Conservation (phyloP, 2,113 vertebrate genomes). For the Barnardius zonarius region DNA sequence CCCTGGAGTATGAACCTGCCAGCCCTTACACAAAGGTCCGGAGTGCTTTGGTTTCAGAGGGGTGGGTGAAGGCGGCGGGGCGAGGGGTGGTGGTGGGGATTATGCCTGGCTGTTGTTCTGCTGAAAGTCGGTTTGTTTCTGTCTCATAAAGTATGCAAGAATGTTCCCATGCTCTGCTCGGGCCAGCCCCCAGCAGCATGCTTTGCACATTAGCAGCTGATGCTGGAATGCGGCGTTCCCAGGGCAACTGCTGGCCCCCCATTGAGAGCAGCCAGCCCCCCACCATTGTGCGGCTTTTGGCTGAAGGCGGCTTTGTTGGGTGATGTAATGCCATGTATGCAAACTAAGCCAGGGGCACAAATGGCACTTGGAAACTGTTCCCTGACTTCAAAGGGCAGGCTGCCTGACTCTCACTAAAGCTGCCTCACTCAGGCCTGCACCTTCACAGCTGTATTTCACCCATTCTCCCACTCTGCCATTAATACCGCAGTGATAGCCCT, state of each 20-base stretch:
- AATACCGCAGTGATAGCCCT: fast-evolving
- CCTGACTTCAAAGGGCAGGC: constrained; percentile 38
- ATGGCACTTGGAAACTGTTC: constrained; percentile 65
- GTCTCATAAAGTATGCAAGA: constrained; percentile 70
- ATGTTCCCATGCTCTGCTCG: constrained; percentile 68
- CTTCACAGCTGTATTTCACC: background rate
- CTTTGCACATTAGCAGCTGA: constrained; percentile 70
- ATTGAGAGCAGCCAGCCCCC: constrained; percentile 54
- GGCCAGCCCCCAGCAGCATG: constrained; percentile 60
- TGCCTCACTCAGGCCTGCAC: background rate
- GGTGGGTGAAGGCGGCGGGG: background rate
- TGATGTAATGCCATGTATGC: constrained; percentile 76
- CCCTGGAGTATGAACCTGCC: background rate
- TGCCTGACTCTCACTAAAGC: background rate
- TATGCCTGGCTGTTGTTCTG: constrained; percentile 53
- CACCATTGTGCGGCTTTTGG: constrained; percentile 51
- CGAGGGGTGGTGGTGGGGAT: background rate
- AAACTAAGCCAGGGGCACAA: constrained; percentile 62
- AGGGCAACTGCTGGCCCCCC: constrained; percentile 70
- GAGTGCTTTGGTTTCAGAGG: background rate
- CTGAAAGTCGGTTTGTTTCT: constrained; percentile 54
- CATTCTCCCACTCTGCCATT: background rate
- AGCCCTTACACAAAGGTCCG: background rate
- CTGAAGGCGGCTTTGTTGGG: constrained; percentile 65
- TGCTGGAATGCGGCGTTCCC: constrained; percentile 71